Conservation (phyloP, 2,113 vertebrate genomes). For the Zosterops hypoxanthus region DNA sequence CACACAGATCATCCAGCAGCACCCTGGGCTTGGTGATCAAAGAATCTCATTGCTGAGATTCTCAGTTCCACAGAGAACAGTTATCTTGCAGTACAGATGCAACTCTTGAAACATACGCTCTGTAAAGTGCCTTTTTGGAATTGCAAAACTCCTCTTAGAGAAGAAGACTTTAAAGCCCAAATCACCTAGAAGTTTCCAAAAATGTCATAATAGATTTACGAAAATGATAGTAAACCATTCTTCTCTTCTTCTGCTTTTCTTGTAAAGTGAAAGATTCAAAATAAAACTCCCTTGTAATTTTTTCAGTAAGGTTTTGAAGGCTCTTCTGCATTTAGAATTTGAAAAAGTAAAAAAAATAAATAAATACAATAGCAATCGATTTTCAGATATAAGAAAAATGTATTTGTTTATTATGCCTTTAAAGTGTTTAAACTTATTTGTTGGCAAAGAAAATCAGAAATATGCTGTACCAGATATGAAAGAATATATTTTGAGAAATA, state of each 20-base stretch:
- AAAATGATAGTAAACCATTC: neutral
- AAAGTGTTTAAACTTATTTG: neutral
- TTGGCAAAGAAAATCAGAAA: neutral
- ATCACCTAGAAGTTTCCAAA: neutral
- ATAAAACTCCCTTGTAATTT: neutral
- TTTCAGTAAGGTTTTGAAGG: neutral
- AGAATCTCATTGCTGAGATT: neutral
- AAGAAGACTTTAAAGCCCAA: neutral
- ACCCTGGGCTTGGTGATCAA: neutral
- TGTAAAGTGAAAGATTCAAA: neutral
- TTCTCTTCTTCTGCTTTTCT: neutral
- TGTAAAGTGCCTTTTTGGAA: neutral
- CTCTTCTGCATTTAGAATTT: neutral
- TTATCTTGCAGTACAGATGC: neutral
- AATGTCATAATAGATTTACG: neutral
- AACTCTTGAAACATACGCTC: neutral
- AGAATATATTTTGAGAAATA: neutral
- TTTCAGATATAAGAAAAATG: neutral
- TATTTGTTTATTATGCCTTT: neutral
- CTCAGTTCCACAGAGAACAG: neutral
- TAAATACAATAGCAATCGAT: neutral
- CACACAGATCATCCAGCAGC: neutral
- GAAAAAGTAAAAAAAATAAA: neutral
- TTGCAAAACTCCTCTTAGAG: neutral
- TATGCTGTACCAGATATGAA: neutral